Evolutionary conservation across 2,888 invertebrate species (phyloP).

Genomic region (Byasa hedistus): DNA sequence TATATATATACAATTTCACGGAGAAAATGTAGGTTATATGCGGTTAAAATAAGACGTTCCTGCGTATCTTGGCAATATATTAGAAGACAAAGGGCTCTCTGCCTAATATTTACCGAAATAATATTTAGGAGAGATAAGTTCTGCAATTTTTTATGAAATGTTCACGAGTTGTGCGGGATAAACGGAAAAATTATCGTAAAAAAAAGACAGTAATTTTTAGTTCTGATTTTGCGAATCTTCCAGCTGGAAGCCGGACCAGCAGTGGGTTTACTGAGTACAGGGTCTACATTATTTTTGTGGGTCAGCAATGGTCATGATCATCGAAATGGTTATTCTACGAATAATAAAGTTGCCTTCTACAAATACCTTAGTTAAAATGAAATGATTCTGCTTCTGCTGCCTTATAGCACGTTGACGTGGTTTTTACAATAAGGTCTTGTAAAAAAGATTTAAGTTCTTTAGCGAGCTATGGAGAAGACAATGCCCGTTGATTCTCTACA

Average conservation of each 20-base stretch:
- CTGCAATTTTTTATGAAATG: background rate
- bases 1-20: background rate
- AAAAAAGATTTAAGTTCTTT: no score
- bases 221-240: background rate
- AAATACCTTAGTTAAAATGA: no score
- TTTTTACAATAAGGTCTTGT: no score
- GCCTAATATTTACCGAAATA: conserved; percentile 3
- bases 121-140: background rate
- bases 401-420: no score
- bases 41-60: background rate
- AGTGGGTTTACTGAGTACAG: no score
- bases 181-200: background rate
- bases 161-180: background rate
- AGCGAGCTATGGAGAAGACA: no score
- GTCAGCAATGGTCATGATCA: no score
- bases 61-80: background rate
- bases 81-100: background rate
- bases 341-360: no score
- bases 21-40: background rate
- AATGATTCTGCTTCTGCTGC: no score
- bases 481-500: no score
- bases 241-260: background rate
- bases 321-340: no score
- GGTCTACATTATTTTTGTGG: no score
- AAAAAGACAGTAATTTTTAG: background rate